phyloP scores from a whole-genome alignment of 2,113 vertebrate species.

The Tragelaphus buxtoni region DNA sequence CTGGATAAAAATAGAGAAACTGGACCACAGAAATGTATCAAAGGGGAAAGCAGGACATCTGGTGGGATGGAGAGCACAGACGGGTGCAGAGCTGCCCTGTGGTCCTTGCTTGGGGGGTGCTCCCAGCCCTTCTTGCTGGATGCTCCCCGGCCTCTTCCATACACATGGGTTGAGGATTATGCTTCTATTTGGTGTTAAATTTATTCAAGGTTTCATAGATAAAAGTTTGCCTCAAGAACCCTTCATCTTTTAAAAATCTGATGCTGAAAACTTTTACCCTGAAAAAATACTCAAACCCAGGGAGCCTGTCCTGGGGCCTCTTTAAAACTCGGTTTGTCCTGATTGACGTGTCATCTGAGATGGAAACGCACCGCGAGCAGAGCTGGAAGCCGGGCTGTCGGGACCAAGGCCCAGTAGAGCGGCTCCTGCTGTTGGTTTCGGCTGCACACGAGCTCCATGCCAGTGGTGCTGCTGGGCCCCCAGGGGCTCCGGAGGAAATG shows the following conservation, averaged over 20 bases:
- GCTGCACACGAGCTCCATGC: too few species aligned
- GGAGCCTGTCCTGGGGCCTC: not conserved
- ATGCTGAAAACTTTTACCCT: not conserved
- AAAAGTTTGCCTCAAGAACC: not conserved
- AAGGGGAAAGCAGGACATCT: not conserved
- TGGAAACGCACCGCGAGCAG: rapidly evolving
- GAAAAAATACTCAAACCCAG: not conserved
- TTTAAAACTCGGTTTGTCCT: not conserved
- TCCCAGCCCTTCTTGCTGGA: too few species aligned
- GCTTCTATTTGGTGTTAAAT: not conserved
- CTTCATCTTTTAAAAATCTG: not conserved
- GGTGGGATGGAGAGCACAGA: rapidly evolving
- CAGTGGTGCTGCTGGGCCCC: rapidly evolving
- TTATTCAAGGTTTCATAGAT: not conserved
- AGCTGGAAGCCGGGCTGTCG: not conserved
- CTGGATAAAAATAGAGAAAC: not conserved
- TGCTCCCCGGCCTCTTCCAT: rapidly evolving
- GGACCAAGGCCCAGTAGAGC: not conserved
- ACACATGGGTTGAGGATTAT: rapidly evolving
- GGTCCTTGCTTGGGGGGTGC: rapidly evolving
- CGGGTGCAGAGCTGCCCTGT: rapidly evolving
- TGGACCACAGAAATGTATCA: not conserved
- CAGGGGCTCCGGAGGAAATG: not conserved
- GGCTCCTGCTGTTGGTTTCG: rapidly evolving
- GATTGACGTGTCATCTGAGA: not conserved